Percentiles rank a stretch among this genome's conserved stretches.
Evolutionary conservation across 2,797 vertebrate species (phyloP).

Genomic region (Dallia pectoralis): DNA sequence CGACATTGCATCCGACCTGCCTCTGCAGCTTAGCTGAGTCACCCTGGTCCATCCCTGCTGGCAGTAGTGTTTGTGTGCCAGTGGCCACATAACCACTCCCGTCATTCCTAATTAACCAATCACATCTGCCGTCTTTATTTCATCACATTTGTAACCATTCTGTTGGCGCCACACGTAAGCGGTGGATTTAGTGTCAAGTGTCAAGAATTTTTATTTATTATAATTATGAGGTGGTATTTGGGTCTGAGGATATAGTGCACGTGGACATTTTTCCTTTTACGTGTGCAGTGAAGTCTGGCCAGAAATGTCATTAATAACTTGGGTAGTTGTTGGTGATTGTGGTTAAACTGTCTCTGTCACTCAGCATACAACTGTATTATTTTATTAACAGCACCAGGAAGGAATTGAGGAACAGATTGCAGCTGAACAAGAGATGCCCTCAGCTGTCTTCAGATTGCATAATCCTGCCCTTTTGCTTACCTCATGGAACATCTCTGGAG

Average conservation of each 20-base stretch:
- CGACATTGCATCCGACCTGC: neutral
- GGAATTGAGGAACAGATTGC: neutral
- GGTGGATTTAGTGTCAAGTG: too few species aligned
- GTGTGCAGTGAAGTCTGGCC: neutral
- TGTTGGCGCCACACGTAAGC: too few species aligned
- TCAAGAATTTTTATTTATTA: too few species aligned
- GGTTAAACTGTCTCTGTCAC: neutral
- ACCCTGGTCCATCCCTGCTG: too few species aligned
- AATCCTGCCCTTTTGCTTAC: slow-evolving; percentile 54
- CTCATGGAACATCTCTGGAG: slow-evolving; percentile 54
- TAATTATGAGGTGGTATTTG: neutral
- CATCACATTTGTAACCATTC: too few species aligned
- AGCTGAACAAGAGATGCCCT: slow-evolving; percentile 36
- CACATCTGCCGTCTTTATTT: too few species aligned
- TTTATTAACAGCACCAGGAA: neutral
- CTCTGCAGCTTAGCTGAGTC: too few species aligned
- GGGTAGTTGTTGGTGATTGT: neutral
- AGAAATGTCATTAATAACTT: neutral
- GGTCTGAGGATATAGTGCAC: neutral
- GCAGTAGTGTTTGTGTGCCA: too few species aligned
- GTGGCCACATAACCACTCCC: too few species aligned
- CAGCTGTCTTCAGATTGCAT: slow-evolving; percentile 55
- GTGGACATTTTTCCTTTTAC: neutral
- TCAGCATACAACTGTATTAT: neutral
- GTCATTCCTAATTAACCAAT: too few species aligned